Evolutionary conservation across 2,888 invertebrate genomes (phyloP).

Genomic region (Gari tellinella): DNA sequence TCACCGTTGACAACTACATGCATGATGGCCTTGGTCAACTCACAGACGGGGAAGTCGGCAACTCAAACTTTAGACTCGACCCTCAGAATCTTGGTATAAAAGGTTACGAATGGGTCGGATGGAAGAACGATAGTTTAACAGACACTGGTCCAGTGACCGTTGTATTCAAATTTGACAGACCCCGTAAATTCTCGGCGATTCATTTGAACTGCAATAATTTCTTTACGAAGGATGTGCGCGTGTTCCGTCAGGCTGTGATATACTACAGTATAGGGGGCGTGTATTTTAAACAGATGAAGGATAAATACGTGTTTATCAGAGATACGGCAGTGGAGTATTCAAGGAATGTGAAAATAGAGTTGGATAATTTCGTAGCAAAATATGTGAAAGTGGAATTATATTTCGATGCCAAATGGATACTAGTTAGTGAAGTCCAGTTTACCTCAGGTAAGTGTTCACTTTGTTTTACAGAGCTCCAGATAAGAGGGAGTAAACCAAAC

Average conservation of each 20-base stretch:
- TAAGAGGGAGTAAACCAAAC: too few relatives aligned
- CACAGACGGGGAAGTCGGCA: conserved; percentile 91
- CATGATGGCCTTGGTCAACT: conserved; percentile 93
- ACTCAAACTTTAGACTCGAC: conserved; percentile 89
- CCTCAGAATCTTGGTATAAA: conserved; percentile 87
- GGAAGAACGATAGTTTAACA: conserved; percentile 89
- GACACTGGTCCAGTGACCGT: conserved; percentile 88
- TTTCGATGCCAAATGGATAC: conserved; percentile 94
- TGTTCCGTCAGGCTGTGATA: conserved; percentile 91
- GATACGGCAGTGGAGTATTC: conserved; percentile 93
- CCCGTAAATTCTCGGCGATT: conserved; percentile 93
- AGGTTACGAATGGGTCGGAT: conserved; percentile 95
- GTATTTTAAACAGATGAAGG: conserved; percentile 91
- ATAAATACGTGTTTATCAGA: conserved; percentile 88
- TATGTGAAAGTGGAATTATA: conserved; percentile 91
- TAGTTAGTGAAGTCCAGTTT: conserved; percentile 95
- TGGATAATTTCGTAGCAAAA: conserved; percentile 92
- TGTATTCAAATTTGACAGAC: conserved; percentile 94
- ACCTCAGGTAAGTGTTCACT: conserved; percentile 90
- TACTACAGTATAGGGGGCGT: conserved; percentile 91
- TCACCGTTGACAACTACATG: conserved; percentile 85
- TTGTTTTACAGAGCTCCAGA: too few relatives aligned
- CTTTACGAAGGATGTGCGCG: conserved; percentile 93
- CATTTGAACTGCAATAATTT: conserved; percentile 94
- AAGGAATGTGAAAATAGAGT: conserved; percentile 92